Conservation (phyloP, 2,888 invertebrate species). For the Torymus tubicola region DNA sequence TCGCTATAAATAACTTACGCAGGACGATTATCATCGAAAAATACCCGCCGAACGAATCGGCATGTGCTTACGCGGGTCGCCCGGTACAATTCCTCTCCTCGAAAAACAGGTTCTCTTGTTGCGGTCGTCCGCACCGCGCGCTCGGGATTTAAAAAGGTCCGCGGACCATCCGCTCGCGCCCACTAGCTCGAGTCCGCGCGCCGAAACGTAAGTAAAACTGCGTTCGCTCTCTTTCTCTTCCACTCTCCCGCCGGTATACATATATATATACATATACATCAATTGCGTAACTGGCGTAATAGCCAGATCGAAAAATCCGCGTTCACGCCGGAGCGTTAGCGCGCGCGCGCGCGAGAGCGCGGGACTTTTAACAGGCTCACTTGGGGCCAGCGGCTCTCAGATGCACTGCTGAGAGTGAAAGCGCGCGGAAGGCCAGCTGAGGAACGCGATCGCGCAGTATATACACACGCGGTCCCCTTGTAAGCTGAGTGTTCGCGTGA, state of each 20-base stretch:
- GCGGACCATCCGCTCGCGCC: neutral
- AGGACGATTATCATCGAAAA: neutral
- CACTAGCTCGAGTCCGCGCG: neutral
- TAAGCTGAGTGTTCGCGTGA: no score
- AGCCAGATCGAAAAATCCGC: constrained; percentile 23
- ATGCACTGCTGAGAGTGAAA: constrained; percentile 74
- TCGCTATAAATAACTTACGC: no score
- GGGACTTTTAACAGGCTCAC: neutral
- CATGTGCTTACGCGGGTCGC: neutral
- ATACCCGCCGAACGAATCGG: no score
- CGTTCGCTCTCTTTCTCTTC: no score
- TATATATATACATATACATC: no score
- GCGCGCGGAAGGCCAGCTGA: constrained; percentile 61
- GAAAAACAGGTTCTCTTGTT: constrained; percentile 2
- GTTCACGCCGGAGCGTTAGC: no score
- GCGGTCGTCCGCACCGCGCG: neutral
- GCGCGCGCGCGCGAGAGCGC: neutral
- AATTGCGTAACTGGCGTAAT: neutral
- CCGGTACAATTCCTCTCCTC: neutral
- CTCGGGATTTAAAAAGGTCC: constrained; percentile 37
- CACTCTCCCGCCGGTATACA: no score
- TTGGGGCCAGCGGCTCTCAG: constrained; percentile 63
- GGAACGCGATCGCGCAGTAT: constrained; percentile 14
- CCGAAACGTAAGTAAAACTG: no score
- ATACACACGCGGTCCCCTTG: neutral